A percentile compares a stretch with the other conserved stretches of the same genome.
phyloP scores from a whole-genome alignment of 2,797 vertebrate species.

The Oreochromis grahami region DNA sequence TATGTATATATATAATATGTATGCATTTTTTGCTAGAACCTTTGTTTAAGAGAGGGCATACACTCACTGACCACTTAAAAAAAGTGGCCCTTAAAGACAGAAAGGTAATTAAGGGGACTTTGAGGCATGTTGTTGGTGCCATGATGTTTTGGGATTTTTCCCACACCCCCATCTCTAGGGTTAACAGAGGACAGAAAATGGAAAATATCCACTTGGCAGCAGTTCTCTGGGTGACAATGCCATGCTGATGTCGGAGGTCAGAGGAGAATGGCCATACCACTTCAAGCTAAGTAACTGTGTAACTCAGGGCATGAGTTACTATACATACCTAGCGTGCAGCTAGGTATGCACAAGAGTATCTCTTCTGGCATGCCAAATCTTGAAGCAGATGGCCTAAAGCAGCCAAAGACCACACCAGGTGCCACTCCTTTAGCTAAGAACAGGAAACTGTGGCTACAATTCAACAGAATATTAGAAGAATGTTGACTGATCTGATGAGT shows the following conservation, averaged over 20 bases:
- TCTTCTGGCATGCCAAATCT: not conserved
- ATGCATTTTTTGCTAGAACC: not conserved
- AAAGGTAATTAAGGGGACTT: not conserved
- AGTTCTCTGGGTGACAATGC: not conserved
- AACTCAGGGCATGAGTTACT: not conserved
- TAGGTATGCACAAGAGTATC: not conserved
- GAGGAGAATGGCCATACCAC: not conserved
- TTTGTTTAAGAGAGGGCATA: not conserved
- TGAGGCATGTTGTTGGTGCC: not conserved
- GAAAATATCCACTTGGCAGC: not conserved
- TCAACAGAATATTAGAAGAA: not conserved
- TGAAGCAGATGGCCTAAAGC: not conserved
- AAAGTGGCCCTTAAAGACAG: not conserved
- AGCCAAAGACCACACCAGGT: not conserved
- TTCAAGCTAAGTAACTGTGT: not conserved
- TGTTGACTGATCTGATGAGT: not conserved
- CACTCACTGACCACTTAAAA: not conserved
- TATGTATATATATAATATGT: not conserved
- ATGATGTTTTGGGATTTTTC: not conserved
- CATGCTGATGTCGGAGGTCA: not conserved
- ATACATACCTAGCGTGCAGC: not conserved
- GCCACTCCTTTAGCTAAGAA: not conserved
- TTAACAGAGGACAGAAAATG: not conserved
- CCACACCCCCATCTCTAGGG: not conserved
- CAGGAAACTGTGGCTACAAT: not conserved